Evolutionary conservation across 2,888 invertebrate genomes (phyloP).

Genomic region (Heliconius ismenius): DNA sequence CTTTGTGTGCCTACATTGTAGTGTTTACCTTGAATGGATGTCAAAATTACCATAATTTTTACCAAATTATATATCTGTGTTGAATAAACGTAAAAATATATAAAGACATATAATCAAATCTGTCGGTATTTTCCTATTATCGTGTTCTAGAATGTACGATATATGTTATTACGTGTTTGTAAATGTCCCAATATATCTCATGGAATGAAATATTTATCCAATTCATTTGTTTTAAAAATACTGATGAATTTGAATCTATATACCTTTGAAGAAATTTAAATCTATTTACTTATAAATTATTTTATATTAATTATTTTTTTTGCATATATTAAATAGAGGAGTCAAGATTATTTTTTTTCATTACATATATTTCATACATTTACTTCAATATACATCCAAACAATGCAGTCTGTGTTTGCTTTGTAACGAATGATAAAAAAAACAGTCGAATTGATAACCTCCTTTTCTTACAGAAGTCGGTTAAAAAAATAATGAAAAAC

Average conservation of each 20-base stretch:
- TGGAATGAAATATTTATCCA: neutral
- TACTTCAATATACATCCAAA: neutral
- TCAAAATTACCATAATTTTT: slow-evolving; percentile 27
- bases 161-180: slow-evolving; percentile 18
- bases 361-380: neutral
- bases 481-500: neutral
- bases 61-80: slow-evolving; percentile 31
- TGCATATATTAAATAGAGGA: neutral
- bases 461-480: no score
- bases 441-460: no score
- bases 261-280: no score
- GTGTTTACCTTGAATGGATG: slow-evolving; percentile 35
- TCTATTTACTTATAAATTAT: neutral
- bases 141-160: slow-evolving; percentile 27
- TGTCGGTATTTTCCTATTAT: slow-evolving; percentile 29
- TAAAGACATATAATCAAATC: slow-evolving; percentile 19
- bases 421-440: neutral
- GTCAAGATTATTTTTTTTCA: neutral
- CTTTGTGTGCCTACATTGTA: slow-evolving; percentile 47
- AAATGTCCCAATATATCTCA: slow-evolving; percentile 15
- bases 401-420: slow-evolving; percentile 20
- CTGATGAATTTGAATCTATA: no score
- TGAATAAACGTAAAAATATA: slow-evolving; percentile 24
- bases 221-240: neutral
- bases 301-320: neutral